Conservation (phyloP, 2,797 vertebrate species). For the Decapterus maruadsi region DNA sequence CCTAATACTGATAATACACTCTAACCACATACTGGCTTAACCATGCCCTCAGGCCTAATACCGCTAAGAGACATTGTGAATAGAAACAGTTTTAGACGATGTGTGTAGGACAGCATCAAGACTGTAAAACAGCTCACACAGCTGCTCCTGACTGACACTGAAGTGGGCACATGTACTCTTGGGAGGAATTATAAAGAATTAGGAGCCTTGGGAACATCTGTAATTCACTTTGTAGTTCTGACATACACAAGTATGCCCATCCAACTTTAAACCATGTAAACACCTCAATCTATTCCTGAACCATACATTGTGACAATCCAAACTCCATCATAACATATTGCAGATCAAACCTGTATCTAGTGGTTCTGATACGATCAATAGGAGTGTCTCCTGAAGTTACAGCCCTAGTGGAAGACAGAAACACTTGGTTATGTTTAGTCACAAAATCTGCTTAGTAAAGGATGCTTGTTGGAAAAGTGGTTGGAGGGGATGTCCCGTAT, state of each 20-base stretch:
- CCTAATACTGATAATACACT: slow-evolving; percentile 77
- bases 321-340: neutral
- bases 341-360: too few relatives aligned
- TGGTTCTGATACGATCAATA: too few relatives aligned
- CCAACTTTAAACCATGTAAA: slow-evolving; percentile 12
- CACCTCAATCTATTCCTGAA: slow-evolving; percentile 5
- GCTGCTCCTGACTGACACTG: slow-evolving; percentile 45
- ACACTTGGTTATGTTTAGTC: too few relatives aligned
- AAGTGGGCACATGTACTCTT: slow-evolving; percentile 31
- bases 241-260: slow-evolving; percentile 12
- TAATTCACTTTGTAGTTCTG: slow-evolving; percentile 36
- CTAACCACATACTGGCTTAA: slow-evolving; percentile 75
- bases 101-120: slow-evolving; percentile 50
- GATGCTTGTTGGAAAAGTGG: too few relatives aligned
- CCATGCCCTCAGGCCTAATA: slow-evolving; percentile 71
- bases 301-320: neutral
- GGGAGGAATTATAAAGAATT: slow-evolving; percentile 41
- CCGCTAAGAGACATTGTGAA: slow-evolving; percentile 69
- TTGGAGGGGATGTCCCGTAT: too few relatives aligned
- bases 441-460: too few relatives aligned
- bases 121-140: slow-evolving; percentile 56
- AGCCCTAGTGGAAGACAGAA: too few relatives aligned
- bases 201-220: slow-evolving; percentile 41
- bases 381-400: too few relatives aligned
- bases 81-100: slow-evolving; percentile 51